Evolutionary conservation across 2,113 vertebrate genomes (phyloP), one percentile per base, ranked within the genome.

Genomic region (Leptodactylus fuscus): DNA sequence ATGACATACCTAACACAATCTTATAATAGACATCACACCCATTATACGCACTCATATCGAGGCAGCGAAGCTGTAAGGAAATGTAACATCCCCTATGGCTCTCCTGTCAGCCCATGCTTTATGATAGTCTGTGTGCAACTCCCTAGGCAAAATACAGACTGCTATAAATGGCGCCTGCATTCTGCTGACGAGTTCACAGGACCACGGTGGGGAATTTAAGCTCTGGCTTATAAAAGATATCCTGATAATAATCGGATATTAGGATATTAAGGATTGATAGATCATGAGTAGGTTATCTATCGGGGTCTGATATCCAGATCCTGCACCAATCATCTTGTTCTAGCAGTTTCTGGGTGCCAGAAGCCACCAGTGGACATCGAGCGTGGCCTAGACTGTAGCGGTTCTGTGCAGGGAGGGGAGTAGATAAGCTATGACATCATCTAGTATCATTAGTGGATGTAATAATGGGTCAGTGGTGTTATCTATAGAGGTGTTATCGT

Each of bases 61-160:
- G 60, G 60, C 13, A 27, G 24, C 12, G 27, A 16, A 32, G 60
- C 27, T 32, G 27, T 65, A 27, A 32, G 62, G 62, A 36, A 67
- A 67, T 34, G 18, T 10, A 18, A 20, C 16, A 1, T 67, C 16
- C 62, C 62, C 62, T 9, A 3, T 32, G 62, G 62, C 62, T 67
- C 20, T 34, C 62, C 62, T 67, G 62, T 65, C 60, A 32, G 27
- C 29, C 16, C 1, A 1, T 67, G 29, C 20, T 67, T 67, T 67
- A 65, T 65, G 60, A 65, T n/a, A 58, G 7, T 16, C 55, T 9
- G 55, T 62, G 20, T 62, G 58, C 62, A 34, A 16, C 29, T 20
- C 62, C 62, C 62, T 34, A 67, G 62, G 62, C 16, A 67, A 34
- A 67, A 67, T 67, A 67, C 62, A 67, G 62, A 4, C 62, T 67